Percentiles rank a stretch among this genome's conserved stretches.
Conservation (phyloP, 1,140 invertebrate genomes). For the Drosophila pectinifera region DNA sequence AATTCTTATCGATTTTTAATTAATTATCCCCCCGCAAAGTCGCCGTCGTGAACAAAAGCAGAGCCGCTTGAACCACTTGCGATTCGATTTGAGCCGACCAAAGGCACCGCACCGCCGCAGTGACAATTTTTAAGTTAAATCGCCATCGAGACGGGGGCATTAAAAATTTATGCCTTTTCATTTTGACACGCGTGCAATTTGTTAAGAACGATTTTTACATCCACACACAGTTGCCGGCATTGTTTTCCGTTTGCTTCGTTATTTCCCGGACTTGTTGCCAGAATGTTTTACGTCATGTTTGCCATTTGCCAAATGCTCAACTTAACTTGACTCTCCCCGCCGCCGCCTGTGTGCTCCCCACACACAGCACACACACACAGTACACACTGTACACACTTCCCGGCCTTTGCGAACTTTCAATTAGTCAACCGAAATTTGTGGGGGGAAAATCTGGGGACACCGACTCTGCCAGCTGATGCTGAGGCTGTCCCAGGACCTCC, state of each 20-base stretch:
- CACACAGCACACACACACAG: too few species aligned
- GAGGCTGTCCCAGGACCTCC: slow-evolving; percentile 24
- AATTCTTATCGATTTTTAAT: slow-evolving; percentile 83
- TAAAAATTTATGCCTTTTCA: slow-evolving; percentile 78
- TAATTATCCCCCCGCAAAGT: slow-evolving; percentile 65
- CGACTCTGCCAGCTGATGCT: slow-evolving; percentile 36
- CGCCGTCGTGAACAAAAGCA: slow-evolving; percentile 62
- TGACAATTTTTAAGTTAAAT: slow-evolving; percentile 46
- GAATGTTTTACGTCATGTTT: slow-evolving; percentile 79
- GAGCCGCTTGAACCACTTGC: slow-evolving; percentile 12
- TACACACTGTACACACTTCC: neutral
- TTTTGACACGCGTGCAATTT: slow-evolving; percentile 79
- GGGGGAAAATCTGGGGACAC: slow-evolving; percentile 15
- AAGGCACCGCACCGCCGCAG: slow-evolving; percentile 45
- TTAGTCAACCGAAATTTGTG: slow-evolving; percentile 34
- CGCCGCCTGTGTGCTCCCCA: too few species aligned
- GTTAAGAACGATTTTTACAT: slow-evolving; percentile 64
- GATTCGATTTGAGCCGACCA: slow-evolving; percentile 5
- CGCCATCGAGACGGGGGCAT: slow-evolving; percentile 32
- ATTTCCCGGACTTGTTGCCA: slow-evolving; percentile 36
- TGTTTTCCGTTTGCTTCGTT: slow-evolving; percentile 37
- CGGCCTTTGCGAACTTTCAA: slow-evolving; percentile 18
- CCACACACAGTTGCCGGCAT: slow-evolving; percentile 46
- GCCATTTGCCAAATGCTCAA: slow-evolving; percentile 64
- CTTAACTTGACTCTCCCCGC: slow-evolving; percentile 7